These are phyloP conservation scores for Odontothrips loti DNA, from an alignment of 2,888 invertebrate genomes.

Conservation along the genomic window DNA sequence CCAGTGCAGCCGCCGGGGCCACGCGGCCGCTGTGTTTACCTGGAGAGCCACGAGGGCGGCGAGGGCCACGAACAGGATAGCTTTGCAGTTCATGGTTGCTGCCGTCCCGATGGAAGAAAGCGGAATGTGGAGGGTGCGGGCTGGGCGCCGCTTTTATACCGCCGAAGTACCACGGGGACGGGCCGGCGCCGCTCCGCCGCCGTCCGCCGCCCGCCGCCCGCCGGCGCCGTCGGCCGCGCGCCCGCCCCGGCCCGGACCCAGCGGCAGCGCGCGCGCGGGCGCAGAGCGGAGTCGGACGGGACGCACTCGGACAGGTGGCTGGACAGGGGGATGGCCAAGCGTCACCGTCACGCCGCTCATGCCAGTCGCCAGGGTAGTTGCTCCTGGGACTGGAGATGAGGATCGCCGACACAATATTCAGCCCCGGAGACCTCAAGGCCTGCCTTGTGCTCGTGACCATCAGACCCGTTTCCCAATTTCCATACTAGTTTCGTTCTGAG, in stretches of 20 bases:
- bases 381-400: no score
- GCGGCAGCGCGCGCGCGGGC: background rate
- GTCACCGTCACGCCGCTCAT: background rate
- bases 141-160: slow-evolving; percentile 9
- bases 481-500: no score
- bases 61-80: slow-evolving; percentile 1
- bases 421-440: no score
- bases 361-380: no score
- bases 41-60: slow-evolving; percentile 11
- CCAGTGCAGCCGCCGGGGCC: no score
- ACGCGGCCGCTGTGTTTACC: background rate
- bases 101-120: slow-evolving; percentile 13
- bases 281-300: background rate
- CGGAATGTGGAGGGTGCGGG: background rate
- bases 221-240: background rate
- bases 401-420: no score
- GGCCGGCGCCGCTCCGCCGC: background rate
- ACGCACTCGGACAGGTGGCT: background rate
- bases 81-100: slow-evolving; percentile 22
- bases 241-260: background rate
- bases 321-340: background rate
- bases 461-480: no score
- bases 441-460: no score
- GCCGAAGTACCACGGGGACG: background rate
- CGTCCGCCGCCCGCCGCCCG: background rate